Evolutionary conservation across 23 tunicate species (phyloP), one percentile per base, ranked within the genome.

Genomic region (Halocynthia roretzi): DNA sequence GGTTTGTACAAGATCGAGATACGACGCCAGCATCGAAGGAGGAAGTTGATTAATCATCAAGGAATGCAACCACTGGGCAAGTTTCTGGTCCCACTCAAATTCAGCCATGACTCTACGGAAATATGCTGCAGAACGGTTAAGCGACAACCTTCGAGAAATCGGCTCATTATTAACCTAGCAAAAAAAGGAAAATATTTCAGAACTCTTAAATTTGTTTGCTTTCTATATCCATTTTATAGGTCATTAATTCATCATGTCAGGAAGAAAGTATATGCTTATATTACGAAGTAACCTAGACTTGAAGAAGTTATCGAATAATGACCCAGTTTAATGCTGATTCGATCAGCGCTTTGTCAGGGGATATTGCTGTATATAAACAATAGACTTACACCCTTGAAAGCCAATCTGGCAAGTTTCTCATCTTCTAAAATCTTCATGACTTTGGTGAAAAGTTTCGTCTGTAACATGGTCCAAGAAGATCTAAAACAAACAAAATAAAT

Each of bases 1-100:
- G 7, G 96, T 89, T 70, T 89, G 96, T 55, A 89, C 71, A 61
- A 89, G 77, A 56, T 84, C 96, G 40, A 89, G 68, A 53, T 83
- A 89, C 53, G 62, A 75, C 9, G 96, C 78, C 53, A 89, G 68
- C 78, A 89, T 53, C 0, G 80, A 52, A 20, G 87, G 54, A 15
- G 96, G 96, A 23, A 89, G 82, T 8, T 80, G 78, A 48, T 83
- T 87, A 69, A 89, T 80, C 50, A 89, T 71, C 72, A 84, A n/a
- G 20, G 40, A 52, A 60, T 89, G 96, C 8, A 89, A 72, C 96
- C 96, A 89, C 83, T 89, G 96, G 8, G 88, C 75, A 20, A 89
- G 21, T 71, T 89, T 84, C 14, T 84, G 52, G 21, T 79, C 52
- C 96, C 96, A 89, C 20, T 68, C 82, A 61, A 84, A 71, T 12